These are phyloP conservation scores for Cremastinae sp. DNA, from an alignment of 2,888 invertebrate species.

Conservation along the genomic window DNA sequence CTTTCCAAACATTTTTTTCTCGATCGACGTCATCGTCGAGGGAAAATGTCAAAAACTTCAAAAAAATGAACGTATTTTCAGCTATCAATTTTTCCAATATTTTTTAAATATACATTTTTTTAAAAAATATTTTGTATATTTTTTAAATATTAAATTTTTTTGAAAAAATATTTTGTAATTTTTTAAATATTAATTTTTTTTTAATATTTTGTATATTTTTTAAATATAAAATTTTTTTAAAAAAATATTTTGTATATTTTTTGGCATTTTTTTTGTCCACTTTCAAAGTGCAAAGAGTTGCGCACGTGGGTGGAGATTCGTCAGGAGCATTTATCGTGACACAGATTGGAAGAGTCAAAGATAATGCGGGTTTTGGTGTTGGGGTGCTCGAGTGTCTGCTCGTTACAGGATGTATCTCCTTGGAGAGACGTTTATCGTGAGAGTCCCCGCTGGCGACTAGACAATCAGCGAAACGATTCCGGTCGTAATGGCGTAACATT, in stretches of 20 bases:
- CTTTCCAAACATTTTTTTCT: too few species aligned
- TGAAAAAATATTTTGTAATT: too few species aligned
- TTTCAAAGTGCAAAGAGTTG: conserved; percentile 8
- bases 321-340: conserved; percentile 17
- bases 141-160: too few species aligned
- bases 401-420: conserved; percentile 44
- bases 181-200: too few species aligned
- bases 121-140: too few species aligned
- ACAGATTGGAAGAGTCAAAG: conserved; percentile 44
- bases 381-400: conserved; percentile 34
- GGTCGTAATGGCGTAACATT: conserved; percentile 29
- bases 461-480: conserved; percentile 34
- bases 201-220: too few species aligned
- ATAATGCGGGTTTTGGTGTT: conserved; percentile 48
- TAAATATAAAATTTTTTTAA: too few species aligned
- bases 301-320: conserved; percentile 33
- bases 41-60: too few species aligned
- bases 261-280: conserved; percentile 2
- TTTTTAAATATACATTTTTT: too few species aligned
- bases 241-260: background rate
- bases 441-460: conserved; percentile 9
- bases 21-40: too few species aligned
- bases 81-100: too few species aligned
- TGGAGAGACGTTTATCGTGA: conserved; percentile 30
- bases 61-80: too few species aligned